A percentile compares a stretch with the other conserved stretches of the same genome.
These are phyloP conservation scores for Phasia obesa DNA, from an alignment of 2,888 invertebrate genomes.

Conservation along the genomic window DNA sequence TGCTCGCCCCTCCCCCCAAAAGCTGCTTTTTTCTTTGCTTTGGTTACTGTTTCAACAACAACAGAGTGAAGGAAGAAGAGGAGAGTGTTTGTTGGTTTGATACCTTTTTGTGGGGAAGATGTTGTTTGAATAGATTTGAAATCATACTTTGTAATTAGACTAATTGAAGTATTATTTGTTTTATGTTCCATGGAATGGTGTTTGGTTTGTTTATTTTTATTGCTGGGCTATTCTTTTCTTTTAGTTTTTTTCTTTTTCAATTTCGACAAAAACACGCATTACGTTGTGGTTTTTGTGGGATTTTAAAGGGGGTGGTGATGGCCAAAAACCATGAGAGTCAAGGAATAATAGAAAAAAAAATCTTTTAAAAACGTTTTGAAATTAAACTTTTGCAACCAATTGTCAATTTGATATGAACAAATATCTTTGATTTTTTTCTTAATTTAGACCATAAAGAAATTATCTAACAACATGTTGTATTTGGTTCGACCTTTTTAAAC, in stretches of 20 bases:
- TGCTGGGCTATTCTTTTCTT: not conserved
- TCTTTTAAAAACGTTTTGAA: not conserved
- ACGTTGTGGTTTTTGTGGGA: slow-evolving; percentile 40
- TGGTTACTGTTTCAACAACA: slow-evolving; percentile 8
- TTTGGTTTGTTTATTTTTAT: slow-evolving; percentile 27
- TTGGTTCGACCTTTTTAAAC: too few relatives aligned
- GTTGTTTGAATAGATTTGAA: slow-evolving; percentile 49
- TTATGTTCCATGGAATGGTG: slow-evolving; percentile 8
- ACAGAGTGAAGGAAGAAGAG: not conserved
- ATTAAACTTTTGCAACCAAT: not conserved
- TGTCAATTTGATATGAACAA: not conserved
- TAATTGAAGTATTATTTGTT: slow-evolving; percentile 59
- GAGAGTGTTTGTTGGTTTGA: not conserved
- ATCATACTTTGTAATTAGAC: slow-evolving; percentile 64
- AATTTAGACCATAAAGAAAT: too few relatives aligned
- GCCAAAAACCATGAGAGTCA: not conserved
- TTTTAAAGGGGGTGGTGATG: not conserved
- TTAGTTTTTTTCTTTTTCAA: not conserved
- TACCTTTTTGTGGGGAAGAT: not conserved
- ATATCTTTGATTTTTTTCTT: not conserved
- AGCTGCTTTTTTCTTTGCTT: not conserved
- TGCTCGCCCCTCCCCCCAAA: not conserved
- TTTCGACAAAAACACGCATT: slow-evolving; percentile 12
- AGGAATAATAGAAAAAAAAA: not conserved
- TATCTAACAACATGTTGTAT: too few relatives aligned